These are phyloP conservation scores for Stercorarius parasiticus DNA, from an alignment of 2,113 vertebrate species.

Conservation along the genomic window DNA sequence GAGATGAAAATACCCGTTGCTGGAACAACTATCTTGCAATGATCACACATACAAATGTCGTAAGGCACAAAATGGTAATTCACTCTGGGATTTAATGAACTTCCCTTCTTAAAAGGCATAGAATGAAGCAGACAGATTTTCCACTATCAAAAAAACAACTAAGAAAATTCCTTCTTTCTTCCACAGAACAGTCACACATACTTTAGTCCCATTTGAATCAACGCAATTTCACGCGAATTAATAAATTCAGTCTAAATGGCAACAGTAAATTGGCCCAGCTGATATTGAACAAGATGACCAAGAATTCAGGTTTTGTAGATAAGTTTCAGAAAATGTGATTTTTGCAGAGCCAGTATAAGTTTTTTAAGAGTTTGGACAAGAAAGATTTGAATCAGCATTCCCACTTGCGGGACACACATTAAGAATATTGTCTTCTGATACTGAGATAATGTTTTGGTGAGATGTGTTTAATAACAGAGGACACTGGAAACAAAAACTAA, in stretches of 20 bases:
- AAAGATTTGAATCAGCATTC: neutral
- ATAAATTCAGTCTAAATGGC: neutral
- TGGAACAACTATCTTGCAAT: neutral
- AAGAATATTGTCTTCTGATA: neutral
- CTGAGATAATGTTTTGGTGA: neutral
- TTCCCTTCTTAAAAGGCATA: neutral
- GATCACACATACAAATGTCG: neutral
- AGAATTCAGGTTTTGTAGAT: neutral
- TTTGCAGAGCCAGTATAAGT: neutral
- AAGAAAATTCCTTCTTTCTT: neutral
- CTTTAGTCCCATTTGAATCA: neutral
- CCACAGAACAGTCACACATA: neutral
- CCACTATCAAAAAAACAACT: neutral
- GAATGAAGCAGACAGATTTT: neutral
- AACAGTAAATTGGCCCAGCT: neutral
- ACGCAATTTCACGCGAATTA: neutral
- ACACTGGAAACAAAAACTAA: conserved; percentile 14
- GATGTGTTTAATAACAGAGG: neutral
- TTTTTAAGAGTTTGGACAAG: neutral
- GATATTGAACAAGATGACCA: neutral
- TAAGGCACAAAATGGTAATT: neutral
- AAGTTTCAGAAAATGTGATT: neutral
- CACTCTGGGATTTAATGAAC: neutral
- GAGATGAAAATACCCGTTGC: neutral
- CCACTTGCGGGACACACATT: neutral